phyloP scores from a whole-genome alignment of 2,888 invertebrate genomes.

The Uloborus plumipes region DNA sequence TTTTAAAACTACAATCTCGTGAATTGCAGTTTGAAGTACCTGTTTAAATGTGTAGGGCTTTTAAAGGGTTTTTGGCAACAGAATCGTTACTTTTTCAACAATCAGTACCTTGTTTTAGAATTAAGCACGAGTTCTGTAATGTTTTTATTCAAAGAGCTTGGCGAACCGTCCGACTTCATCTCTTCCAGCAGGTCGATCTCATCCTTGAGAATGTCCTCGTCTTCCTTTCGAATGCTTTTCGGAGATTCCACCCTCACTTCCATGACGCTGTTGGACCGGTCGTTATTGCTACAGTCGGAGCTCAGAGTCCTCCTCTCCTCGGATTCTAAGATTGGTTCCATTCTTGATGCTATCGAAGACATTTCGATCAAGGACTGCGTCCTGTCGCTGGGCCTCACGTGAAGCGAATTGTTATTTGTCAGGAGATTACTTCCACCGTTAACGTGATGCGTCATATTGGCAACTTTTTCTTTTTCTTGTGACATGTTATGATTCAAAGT shows the following conservation, averaged over 20 bases:
- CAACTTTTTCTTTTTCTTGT: not conserved
- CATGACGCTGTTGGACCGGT: slow-evolving; percentile 1
- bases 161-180: slow-evolving; percentile 37
- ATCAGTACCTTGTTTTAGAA: slow-evolving; percentile 28
- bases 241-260: slow-evolving; percentile 21
- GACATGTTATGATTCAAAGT: not conserved
- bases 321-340: slow-evolving; percentile 38
- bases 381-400: not conserved
- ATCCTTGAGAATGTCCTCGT: slow-evolving; percentile 50
- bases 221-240: not conserved
- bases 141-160: slow-evolving; percentile 34
- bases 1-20: not conserved
- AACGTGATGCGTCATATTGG: slow-evolving; percentile 15
- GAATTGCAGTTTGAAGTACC: not conserved
- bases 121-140: slow-evolving; percentile 53
- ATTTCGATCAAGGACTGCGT: slow-evolving; percentile 11
- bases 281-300: not conserved
- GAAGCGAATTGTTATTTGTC: slow-evolving; percentile 28
- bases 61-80: not conserved
- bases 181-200: slow-evolving; percentile 53
- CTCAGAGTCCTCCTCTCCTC: slow-evolving; percentile 10
- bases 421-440: slow-evolving; percentile 4
- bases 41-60: not conserved
- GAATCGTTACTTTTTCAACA: not conserved
- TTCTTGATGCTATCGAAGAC: slow-evolving; percentile 12